Evolutionary conservation across 1,140 invertebrate genomes (phyloP), one percentile per base, ranked within the genome.

Genomic region (Teleogryllus occipitalis): DNA sequence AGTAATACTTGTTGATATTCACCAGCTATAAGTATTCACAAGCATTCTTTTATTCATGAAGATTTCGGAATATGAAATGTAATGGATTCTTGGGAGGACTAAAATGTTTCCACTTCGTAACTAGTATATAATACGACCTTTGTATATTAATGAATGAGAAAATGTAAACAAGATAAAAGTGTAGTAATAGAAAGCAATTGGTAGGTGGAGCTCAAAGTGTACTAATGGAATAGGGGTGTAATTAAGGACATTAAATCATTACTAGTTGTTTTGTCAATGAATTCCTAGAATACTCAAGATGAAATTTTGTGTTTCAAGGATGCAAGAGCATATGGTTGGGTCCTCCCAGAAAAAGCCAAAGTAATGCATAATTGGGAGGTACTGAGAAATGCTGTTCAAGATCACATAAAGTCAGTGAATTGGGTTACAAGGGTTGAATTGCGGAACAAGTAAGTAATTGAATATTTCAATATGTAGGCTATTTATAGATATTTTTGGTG

Each of bases 351-450:
- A 46, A 77, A 86, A 7, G 87, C 91, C 72, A 85, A 88, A 7
- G 88, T 95, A 74, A 90, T 90, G 80, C 91, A 93, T 49, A 88
- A 93, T 86, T 96, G 95, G 95, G 84, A 85, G 54, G 86, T 88
- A 49, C 87, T 97, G 75, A 91, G 87, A 46, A 88, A 91, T 82
- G 89, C 91, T 74, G 93, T 97, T 7, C 94, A 96, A 85, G 93
- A 94, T 87, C 93, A 97, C 87, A 90, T 97, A 22, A 96, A 96
- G 86, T 96, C 94, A 46, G 92, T 96, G 4, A 97, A 97, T 85
- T 97, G 95, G 95, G 94, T 95, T 47, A 96, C 96, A 47, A 88
- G 95, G 78, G 95, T 97, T 8, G 93, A 95, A 84, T 87, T 97
- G 72, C 90, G 94, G 82, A 93, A 95, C 84, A 96, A 96, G 93